phyloP scores from a whole-genome alignment of 2,797 vertebrate species.

The Cephalopachus bancanus region DNA sequence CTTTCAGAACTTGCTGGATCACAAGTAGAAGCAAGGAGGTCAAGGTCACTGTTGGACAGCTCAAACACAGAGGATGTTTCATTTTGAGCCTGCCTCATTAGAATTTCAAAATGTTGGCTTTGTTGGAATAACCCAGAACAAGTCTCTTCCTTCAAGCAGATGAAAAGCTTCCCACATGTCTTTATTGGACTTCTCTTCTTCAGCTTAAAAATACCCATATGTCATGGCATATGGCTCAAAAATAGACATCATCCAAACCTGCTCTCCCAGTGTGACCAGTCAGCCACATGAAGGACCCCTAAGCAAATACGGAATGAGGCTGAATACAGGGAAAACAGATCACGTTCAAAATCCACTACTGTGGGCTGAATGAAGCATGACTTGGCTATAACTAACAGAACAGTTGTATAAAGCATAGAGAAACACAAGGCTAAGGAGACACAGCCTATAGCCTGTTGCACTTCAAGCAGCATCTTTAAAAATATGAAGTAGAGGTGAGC shows the following conservation, averaged over 20 bases:
- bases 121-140: slow-evolving; percentile 11
- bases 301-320: background rate
- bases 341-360: background rate
- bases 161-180: background rate
- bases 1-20: background rate
- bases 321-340: slow-evolving; percentile 3
- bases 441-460: background rate
- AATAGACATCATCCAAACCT: background rate
- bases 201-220: background rate
- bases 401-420: background rate
- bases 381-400: background rate
- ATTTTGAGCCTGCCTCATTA: background rate
- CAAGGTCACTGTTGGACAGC: background rate
- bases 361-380: background rate
- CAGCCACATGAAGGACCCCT: background rate
- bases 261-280: background rate
- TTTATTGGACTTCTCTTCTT: background rate
- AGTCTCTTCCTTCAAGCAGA: background rate
- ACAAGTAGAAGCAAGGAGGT: background rate
- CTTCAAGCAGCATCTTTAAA: slow-evolving; percentile 11
- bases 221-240: background rate
- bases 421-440: background rate
- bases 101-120: slow-evolving; percentile 21
- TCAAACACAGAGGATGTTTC: background rate
- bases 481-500: background rate